Evolutionary conservation across 2,113 vertebrate species (phyloP).

Genomic region (Albula goreensis): DNA sequence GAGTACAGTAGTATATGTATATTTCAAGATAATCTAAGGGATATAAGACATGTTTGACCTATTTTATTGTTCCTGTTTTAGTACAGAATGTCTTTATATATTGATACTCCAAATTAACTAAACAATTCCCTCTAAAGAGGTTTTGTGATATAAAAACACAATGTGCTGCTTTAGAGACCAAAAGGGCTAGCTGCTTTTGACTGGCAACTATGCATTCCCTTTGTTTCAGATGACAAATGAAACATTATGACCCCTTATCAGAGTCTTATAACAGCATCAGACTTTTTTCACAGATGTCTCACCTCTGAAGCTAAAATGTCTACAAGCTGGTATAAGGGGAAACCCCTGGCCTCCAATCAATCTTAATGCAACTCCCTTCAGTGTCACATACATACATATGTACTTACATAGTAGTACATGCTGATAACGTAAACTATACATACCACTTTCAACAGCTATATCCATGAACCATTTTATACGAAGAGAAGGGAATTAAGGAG

Average conservation of each 20-base stretch:
- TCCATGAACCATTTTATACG: background rate
- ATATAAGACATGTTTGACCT: no score
- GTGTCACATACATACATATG: no score
- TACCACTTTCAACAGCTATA: background rate
- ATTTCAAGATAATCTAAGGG: no score
- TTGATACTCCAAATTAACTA: background rate
- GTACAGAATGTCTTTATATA: no score
- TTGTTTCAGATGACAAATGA: constrained; percentile 17
- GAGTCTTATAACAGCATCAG: background rate
- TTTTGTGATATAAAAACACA: background rate
- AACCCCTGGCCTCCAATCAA: background rate
- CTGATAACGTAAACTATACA: no score
- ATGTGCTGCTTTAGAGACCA: background rate
- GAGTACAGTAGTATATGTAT: no score
- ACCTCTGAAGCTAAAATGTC: background rate
- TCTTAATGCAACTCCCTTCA: background rate
- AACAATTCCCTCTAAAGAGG: background rate
- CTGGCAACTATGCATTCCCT: background rate
- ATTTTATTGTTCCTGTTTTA: no score
- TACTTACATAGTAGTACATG: no score
- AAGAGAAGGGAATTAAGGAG: background rate
- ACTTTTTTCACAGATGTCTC: background rate
- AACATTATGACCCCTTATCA: constrained; percentile 9
- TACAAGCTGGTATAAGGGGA: background rate
- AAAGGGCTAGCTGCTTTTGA: background rate